phyloP scores from a whole-genome alignment of 2,113 vertebrate genomes.

The Psephotus haematonotus region DNA sequence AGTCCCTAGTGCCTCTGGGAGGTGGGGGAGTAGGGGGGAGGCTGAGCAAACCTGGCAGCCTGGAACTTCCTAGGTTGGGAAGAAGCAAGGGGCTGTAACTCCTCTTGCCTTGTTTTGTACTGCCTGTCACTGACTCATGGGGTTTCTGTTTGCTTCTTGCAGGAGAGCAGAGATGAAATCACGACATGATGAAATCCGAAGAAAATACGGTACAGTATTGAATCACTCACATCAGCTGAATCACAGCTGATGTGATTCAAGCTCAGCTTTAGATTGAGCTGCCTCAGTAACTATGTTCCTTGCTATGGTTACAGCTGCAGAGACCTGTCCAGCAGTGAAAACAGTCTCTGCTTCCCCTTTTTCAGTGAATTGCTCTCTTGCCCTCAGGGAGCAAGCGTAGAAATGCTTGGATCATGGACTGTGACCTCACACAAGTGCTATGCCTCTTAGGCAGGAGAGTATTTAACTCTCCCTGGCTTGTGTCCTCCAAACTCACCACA shows the following conservation, averaged over 20 bases:
- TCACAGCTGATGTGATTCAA: not conserved
- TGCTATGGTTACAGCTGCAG: not conserved
- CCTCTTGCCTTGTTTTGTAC: not conserved
- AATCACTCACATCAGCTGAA: not conserved
- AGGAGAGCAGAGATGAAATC: constrained; percentile 91
- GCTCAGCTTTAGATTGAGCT: not conserved
- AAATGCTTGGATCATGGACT: not conserved
- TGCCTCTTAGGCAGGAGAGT: not conserved
- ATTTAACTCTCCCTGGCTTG: not conserved
- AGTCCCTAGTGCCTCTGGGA: not conserved
- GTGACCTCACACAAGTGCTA: not conserved
- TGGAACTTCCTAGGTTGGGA: not conserved
- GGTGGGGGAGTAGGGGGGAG: not conserved
- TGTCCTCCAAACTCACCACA: rapidly evolving
- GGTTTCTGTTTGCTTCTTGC: constrained; percentile 15
- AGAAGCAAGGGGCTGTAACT: not conserved
- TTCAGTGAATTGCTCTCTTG: not conserved
- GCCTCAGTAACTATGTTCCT: not conserved
- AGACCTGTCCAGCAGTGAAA: not conserved
- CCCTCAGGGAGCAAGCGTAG: not conserved
- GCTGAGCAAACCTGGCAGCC: not conserved
- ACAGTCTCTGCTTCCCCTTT: not conserved
- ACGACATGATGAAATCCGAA: constrained; percentile 92
- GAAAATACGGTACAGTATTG: constrained; percentile 87
- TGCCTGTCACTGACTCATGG: not conserved